Percentiles rank a stretch among this genome's conserved stretches.
Evolutionary conservation across 1,140 invertebrate genomes (phyloP).

Genomic region (Aplysia californica): DNA sequence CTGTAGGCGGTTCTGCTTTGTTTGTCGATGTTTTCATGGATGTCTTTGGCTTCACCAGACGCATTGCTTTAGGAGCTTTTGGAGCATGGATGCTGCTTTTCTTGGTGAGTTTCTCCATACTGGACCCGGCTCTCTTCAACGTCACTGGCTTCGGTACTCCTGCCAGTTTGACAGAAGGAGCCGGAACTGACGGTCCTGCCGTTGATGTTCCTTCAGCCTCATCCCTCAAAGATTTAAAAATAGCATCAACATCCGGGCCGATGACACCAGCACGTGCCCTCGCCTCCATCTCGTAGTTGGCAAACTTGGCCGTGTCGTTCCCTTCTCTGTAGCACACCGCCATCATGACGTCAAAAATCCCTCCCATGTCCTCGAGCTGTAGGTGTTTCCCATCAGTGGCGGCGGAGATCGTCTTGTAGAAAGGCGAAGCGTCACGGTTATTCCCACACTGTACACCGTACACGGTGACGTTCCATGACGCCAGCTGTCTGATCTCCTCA

Average conservation of each 20-base stretch:
- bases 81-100: no score
- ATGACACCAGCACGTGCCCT: slow-evolving; percentile 5
- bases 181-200: slow-evolving; percentile 17
- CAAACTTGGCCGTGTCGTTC: neutral
- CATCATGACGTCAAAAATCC: no score
- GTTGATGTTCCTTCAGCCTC: no score
- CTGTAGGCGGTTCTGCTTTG: neutral
- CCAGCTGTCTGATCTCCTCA: slow-evolving; percentile 48
- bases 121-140: no score
- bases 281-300: slow-evolving; percentile 26
- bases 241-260: no score
- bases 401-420: slow-evolving; percentile 34
- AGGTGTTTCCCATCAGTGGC: slow-evolving; percentile 37
- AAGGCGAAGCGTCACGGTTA: neutral
- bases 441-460: slow-evolving; percentile 40
- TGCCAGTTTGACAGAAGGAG: no score
- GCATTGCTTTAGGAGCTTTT: no score
- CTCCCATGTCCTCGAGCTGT: no score
- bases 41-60: neutral
- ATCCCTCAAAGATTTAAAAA: slow-evolving; percentile 34
- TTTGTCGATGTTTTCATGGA: neutral
- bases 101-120: no score
- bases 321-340: slow-evolving; percentile 41
- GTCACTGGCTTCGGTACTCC: no score
- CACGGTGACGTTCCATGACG: slow-evolving; percentile 35